Evolutionary conservation across 1,140 invertebrate genomes (phyloP), one percentile per base, ranked within the genome.

Genomic region (Pseudomyrmex gracilis): DNA sequence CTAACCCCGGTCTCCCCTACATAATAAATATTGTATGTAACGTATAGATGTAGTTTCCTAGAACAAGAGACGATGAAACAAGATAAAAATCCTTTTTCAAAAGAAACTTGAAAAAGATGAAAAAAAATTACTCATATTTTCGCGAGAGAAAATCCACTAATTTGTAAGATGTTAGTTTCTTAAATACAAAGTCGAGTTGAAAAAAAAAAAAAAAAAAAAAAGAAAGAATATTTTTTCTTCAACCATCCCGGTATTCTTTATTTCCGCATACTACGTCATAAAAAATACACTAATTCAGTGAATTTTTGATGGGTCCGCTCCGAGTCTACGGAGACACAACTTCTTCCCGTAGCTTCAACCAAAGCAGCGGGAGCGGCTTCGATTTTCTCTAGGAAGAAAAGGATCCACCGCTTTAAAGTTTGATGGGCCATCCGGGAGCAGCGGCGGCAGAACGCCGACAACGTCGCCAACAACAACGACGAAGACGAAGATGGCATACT

Each of bases 381-480:
- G 85, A 77, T 87, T 85, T n/a, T 68, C 12, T 45, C n/a, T 84
- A 43, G 82, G 88, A 86, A 77, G 83, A 84, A 84, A 86, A 80
- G 82, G 78, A 87, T 84, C 78, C 85, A 58, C 70, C 71, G 89
- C 77, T 88, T 88, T 85, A 90, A 90, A 92, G 68, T 92, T 92
- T 89, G 89, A 92, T 90, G 84, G 83, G 34, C 76, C 77, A 84
- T 90, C 85, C 74, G 61, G 53, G 15, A 63, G 24, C 51, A 17
- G 34, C 34, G 63, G 53, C n/a, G 24, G 49, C 4, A 34, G 34
- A 5, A 34, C 34, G 34, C 34, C 53, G 45, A 45, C 45, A 53
- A 60, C 58, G 53, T 49, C 78, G 43, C 58, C 73, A 58, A 53
- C 53, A 63, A 82, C 70, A 24, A 68, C 15, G 51, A 55, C 67